phyloP scores from a whole-genome alignment of 2,113 vertebrate species.

The Litocranius walleri region DNA sequence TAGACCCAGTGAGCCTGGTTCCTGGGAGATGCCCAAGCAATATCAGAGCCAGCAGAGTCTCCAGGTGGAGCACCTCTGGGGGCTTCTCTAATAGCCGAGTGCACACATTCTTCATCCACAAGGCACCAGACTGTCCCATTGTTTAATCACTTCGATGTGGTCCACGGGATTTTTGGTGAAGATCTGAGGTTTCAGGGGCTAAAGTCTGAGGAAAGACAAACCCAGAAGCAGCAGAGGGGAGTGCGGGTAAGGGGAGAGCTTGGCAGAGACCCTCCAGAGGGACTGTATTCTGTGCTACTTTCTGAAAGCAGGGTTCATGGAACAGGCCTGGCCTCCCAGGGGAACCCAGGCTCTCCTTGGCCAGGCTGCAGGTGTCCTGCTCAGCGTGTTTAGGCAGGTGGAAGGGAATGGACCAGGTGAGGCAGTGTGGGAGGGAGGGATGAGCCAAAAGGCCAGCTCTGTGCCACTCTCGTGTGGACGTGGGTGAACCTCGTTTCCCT shows the following conservation, averaged over 20 bases:
- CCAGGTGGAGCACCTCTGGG: background rate
- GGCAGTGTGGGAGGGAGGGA: background rate
- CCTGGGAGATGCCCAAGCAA: background rate
- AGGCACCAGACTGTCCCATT: background rate
- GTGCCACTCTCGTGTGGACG: background rate
- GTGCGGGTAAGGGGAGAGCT: background rate
- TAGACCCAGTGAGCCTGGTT: background rate
- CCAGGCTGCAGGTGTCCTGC: background rate
- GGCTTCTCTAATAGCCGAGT: background rate
- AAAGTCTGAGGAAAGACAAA: slow-evolving; percentile 13
- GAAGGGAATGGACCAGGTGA: background rate
- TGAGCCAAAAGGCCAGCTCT: background rate
- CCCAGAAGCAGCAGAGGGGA: background rate
- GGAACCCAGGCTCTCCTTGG: background rate
- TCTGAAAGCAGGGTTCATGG: background rate
- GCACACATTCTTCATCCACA: background rate
- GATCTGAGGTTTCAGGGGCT: background rate
- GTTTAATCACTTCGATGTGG: background rate
- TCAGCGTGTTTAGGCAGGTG: background rate
- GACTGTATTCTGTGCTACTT: background rate
- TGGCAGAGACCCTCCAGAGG: background rate
- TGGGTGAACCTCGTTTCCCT: background rate
- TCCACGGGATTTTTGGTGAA: background rate
- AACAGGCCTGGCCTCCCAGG: background rate
- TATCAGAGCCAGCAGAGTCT: background rate